A percentile compares a stretch with the other conserved stretches of the same genome.
phyloP scores from a whole-genome alignment of 2,113 vertebrate species.

The Coptodon bakossiorum region DNA sequence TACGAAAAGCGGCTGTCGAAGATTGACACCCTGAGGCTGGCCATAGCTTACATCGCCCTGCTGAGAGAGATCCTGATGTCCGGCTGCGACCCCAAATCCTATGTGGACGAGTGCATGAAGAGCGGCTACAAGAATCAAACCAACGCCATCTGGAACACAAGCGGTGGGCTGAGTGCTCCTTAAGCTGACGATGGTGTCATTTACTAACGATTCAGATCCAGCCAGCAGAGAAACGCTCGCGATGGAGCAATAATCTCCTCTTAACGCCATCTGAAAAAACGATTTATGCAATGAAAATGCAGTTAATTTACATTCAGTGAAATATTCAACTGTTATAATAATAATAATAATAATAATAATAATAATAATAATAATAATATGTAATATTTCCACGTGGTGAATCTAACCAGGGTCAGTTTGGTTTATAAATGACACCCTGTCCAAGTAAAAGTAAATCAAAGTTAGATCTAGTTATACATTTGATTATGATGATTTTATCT shows the following conservation, averaged over 20 bases:
- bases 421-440: neutral
- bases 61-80: conserved; percentile 77
- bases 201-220: neutral
- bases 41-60: conserved; percentile 78
- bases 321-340: neutral
- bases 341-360: neutral
- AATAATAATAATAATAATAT: neutral
- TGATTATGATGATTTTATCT: neutral
- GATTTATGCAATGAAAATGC: neutral
- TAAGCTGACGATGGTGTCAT: neutral
- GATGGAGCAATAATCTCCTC: neutral
- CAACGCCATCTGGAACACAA: conserved; percentile 76
- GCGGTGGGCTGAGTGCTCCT: conserved; percentile 59
- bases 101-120: conserved; percentile 74
- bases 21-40: conserved; percentile 73
- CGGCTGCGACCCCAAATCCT: conserved; percentile 71
- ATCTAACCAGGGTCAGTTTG: neutral
- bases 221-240: neutral
- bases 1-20: conserved; percentile 81
- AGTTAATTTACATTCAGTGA: neutral
- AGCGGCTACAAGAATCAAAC: conserved; percentile 62
- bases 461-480: neutral
- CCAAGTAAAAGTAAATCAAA: neutral
- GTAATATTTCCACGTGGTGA: neutral
- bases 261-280: neutral